Percentiles rank a stretch among this genome's conserved stretches.
Conservation (phyloP, 2,113 vertebrate species). For the Turnix velox region DNA sequence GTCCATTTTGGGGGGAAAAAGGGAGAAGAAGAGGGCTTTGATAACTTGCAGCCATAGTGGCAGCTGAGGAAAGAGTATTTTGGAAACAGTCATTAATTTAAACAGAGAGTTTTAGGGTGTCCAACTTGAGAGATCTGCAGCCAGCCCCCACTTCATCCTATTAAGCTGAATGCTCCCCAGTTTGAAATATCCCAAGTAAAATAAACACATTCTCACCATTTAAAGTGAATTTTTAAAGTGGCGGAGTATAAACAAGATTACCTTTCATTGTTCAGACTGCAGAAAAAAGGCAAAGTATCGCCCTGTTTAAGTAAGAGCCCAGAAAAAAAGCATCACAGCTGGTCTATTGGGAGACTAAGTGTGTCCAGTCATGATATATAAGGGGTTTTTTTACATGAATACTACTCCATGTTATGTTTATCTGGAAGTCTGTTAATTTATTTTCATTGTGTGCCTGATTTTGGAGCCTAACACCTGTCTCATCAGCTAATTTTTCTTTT, state of each 20-base stretch:
- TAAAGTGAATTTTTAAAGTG: not conserved
- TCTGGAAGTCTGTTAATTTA: slow-evolving; percentile 35
- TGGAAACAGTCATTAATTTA: not conserved
- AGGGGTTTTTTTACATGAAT: not conserved
- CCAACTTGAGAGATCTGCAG: not conserved
- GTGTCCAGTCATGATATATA: not conserved
- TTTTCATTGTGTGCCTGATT: not conserved
- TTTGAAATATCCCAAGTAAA: not conserved
- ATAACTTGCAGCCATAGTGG: not conserved
- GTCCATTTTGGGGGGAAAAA: not conserved
- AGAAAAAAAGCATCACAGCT: not conserved
- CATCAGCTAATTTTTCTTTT: not conserved
- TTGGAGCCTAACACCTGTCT: not conserved
- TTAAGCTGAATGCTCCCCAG: not conserved
- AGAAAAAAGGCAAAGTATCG: not conserved
- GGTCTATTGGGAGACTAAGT: not conserved
- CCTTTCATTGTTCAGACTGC: not conserved
- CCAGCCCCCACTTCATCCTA: not conserved
- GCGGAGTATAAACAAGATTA: not conserved
- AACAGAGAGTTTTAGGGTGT: not conserved
- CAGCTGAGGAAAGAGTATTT: not conserved
- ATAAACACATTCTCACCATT: not conserved
- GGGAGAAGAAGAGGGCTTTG: not conserved
- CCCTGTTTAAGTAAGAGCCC: not conserved
- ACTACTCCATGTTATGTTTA: not conserved